Conservation (phyloP, 2,888 invertebrate genomes). For the Chalcosyrphus nemorum region DNA sequence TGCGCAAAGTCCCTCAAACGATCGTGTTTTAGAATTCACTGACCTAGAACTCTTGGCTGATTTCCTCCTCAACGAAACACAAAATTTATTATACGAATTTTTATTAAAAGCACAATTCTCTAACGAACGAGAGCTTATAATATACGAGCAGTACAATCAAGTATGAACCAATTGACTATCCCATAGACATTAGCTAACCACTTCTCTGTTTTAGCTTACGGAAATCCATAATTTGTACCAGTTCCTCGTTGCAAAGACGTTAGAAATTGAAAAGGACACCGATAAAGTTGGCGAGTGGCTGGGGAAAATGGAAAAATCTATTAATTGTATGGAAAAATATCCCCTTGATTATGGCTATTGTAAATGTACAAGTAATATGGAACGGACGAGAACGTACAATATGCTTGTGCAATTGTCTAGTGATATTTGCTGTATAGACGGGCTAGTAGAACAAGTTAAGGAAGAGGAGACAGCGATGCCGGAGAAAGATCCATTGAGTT, state of each 20-base stretch:
- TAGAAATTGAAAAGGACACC: constrained; percentile 9
- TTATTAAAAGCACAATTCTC: constrained; percentile 68
- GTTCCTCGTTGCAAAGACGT: background rate
- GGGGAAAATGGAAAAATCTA: constrained; percentile 12
- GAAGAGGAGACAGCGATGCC: background rate
- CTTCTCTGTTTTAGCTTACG: background rate
- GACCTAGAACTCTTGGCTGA: constrained; percentile 73
- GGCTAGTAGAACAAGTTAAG: constrained; percentile 1
- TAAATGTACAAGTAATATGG: constrained; percentile 32
- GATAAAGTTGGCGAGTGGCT: constrained; percentile 3
- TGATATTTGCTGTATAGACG: background rate
- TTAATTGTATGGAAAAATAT: background rate
- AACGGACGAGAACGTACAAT: background rate
- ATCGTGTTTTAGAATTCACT: constrained; percentile 64
- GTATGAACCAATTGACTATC: background rate
- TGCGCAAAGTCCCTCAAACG: background rate
- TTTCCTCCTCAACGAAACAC: constrained; percentile 69
- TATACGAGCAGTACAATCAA: constrained; percentile 16
- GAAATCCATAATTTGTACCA: constrained; percentile 10
- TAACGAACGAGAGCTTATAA: constrained; percentile 66
- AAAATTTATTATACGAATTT: constrained; percentile 74
- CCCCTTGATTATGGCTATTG: constrained; percentile 2
- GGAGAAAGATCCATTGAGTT: background rate
- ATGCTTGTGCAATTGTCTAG: constrained; percentile 21
- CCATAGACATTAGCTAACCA: background rate